Evolutionary conservation across 2,113 vertebrate species (phyloP), one percentile per base, ranked within the genome.

Genomic region (Datnioides undecimradiatus): DNA sequence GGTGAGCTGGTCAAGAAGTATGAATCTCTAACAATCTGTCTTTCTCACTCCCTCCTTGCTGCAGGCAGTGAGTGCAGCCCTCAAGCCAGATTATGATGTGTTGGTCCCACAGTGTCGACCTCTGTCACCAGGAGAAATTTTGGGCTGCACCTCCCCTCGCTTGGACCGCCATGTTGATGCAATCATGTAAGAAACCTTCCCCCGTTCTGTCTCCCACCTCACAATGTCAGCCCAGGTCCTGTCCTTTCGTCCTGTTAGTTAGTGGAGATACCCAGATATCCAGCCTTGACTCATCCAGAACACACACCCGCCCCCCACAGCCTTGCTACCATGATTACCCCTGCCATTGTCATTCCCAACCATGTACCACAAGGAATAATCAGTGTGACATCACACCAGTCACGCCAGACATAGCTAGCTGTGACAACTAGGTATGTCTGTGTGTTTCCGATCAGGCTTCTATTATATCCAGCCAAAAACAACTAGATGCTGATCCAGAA

Each of bases 71-170:
- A 95, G 91, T 46, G 52, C 86, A 69, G 96, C 93, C 40, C 94
- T 99, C 71, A 96, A 87, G 72, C 84, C 94, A 6, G 95, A 97
- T 49, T 99, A 96, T 34, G 92, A 94, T 6, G 92, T 99, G 84
- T 88, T 95, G 33, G 95, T 98, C 25, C 98, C 98, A 33, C 98
- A 99, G 91, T 97, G 97, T 91, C 98, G 98, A 48, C 98, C 98
- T 0, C 93, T 99, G 79, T 99, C 98, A n/a, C 98, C 98, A 0
- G 98, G 98, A 19, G 98, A 99, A 92, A 96, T 99, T 82, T 88
- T 99, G 82, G 98, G 98, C 82, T 99, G 98, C 62, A 99, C 98
- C 0, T 96, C 97, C 0, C 97, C 98, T 11, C 93, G 81, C 34
- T 92, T 99, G 14, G 74, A 96, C 8, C 93, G 92, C 73, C 87